Base-by-base conservation (phyloP, 35 echinoderm and acorn worm genomes). In the Ophioderma brevispina region DNA sequence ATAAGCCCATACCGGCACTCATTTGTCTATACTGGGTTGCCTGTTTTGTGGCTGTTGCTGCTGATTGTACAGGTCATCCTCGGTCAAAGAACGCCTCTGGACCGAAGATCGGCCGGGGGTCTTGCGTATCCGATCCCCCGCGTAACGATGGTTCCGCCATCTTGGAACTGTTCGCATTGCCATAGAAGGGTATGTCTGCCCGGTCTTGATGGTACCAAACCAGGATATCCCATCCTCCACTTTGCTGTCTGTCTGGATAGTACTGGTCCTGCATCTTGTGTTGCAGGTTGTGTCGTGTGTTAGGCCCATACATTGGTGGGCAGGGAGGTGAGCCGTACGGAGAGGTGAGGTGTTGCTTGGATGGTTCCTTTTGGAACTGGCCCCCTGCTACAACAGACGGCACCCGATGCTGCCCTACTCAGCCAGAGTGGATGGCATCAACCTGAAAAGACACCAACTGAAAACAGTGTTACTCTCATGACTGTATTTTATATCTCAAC, bases 71-170 rank as follows among this genome's bases (percentile, higher is more conserved):
- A 84, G 31, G 78, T 93, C 91, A 50, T 96, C 94, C 75, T 96
- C 94, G 23, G 94, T 96, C 15, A 96, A 88, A 36, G 94, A 86
- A 37, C 94, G 31, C 94, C 92, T 96, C 94, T 92, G 94, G 94
- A 38, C 94, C 94, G 90, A 92, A 93, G 52, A 89, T 80, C 5
- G 84, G 59, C 18, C 81, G 25, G 15, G 39, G 33, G 32, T 19
- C 41, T 42, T 15, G 1, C 55, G 46, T 21, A 64, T 64, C 50
- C 13, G 55, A 33, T 84, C 81, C 40, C 23, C 21, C 40, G 8
- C 46, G 39, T 49, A 84, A 84, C 42, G 40, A 46, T 30, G 23
- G 81, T 6, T 46, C 83, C 17, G 46, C 52, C 85, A 93, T 88
- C 79, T 93, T 93, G 35, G 91, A 78, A n/a, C n/a, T 85, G 77